Conservation (phyloP, 1,140 invertebrate genomes). For the Adoxophyes honmai region DNA sequence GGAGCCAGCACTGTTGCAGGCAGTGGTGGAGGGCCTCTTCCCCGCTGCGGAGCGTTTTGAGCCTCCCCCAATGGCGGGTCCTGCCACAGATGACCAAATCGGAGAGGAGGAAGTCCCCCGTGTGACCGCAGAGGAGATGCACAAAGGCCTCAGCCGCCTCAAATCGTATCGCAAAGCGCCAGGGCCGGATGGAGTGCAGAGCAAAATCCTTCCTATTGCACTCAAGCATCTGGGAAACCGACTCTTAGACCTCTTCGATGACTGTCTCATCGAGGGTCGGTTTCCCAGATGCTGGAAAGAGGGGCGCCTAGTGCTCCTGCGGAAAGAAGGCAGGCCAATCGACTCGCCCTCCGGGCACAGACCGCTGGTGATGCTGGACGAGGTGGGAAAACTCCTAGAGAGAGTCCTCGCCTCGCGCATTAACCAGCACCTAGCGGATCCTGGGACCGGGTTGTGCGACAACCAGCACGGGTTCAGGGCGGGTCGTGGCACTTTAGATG, state of each 20-base stretch:
- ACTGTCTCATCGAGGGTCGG: neutral
- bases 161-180: too few species aligned
- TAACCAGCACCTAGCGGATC: neutral
- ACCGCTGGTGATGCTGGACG: too few species aligned
- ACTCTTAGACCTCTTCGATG: neutral
- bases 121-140: too few species aligned
- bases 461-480: neutral
- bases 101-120: neutral
- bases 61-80: neutral
- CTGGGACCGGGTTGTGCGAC: neutral
- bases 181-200: too few species aligned
- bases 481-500: conserved; percentile 17
- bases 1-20: neutral
- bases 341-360: too few species aligned
- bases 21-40: neutral
- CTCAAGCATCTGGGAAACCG: neutral
- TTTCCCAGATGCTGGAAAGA: neutral
- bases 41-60: neutral
- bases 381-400: neutral
- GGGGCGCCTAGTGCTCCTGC: too few species aligned
- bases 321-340: too few species aligned
- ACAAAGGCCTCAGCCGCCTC: too few species aligned
- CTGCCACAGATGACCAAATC: neutral
- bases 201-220: neutral
- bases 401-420: neutral